phyloP scores from a whole-genome alignment of 1,140 invertebrate species.

The Eupristina koningsbergeri region DNA sequence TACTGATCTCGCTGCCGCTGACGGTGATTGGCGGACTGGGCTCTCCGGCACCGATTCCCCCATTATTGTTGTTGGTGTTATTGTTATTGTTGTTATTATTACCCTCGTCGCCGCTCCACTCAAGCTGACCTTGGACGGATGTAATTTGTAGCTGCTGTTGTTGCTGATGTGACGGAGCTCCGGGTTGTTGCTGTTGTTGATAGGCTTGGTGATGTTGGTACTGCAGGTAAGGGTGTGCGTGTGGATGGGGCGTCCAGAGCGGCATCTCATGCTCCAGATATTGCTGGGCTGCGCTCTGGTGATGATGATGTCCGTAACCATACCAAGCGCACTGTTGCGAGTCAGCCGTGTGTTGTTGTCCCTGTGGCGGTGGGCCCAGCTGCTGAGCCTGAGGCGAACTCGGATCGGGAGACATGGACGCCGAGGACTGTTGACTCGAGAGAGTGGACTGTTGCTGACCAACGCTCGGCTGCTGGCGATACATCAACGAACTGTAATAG shows the following conservation, averaged over 20 bases:
- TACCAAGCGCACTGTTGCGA: constrained; percentile 48
- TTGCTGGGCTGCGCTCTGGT: constrained; percentile 52
- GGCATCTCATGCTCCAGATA: constrained; percentile 56
- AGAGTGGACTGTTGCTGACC: constrained; percentile 20
- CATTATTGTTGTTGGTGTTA: not conserved
- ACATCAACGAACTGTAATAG: constrained; percentile 60
- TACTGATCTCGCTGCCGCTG: constrained; percentile 79
- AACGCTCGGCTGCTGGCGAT: constrained; percentile 53
- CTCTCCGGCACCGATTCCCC: constrained; percentile 59
- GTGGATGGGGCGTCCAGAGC: constrained; percentile 53
- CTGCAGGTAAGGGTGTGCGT: constrained; percentile 62
- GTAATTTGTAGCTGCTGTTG: constrained; percentile 44
- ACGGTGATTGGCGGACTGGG: constrained; percentile 78
- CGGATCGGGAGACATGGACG: constrained; percentile 12
- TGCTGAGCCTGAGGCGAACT: constrained; percentile 25
- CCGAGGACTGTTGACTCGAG: constrained; percentile 12
- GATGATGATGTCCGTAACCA: constrained; percentile 53
- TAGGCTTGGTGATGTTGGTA: constrained; percentile 57
- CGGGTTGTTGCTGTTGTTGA: constrained; percentile 50
- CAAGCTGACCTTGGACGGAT: constrained; percentile 48
- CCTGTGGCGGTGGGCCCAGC: not conserved
- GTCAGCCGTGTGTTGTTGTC: constrained; percentile 43
- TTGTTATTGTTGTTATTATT: constrained; percentile 49
- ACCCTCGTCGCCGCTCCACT: constrained; percentile 64
- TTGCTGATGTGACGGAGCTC: constrained; percentile 14